A percentile compares a stretch with the other conserved stretches of the same genome.
Evolutionary conservation across 2,797 vertebrate genomes (phyloP).

Genomic region (Enteromius argenteus): DNA sequence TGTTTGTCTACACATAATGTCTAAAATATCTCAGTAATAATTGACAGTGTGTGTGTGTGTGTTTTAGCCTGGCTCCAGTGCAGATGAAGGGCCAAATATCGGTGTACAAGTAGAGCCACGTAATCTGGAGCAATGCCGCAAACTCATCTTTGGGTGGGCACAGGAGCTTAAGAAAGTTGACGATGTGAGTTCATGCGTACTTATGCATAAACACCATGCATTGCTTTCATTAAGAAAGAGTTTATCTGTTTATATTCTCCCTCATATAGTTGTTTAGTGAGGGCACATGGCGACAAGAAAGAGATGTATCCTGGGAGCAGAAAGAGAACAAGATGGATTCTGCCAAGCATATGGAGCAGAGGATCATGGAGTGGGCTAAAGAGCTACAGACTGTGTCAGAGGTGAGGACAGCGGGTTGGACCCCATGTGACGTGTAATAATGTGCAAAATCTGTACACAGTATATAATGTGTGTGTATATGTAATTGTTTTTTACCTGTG

Average conservation of each 20-base stretch:
- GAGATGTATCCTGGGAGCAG: slow-evolving; percentile 3
- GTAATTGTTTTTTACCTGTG: neutral
- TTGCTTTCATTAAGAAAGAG: neutral
- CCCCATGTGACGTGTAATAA: neutral
- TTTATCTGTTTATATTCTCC: slow-evolving; percentile 3
- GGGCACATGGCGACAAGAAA: slow-evolving; percentile 24
- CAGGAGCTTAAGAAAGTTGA: slow-evolving; percentile 59
- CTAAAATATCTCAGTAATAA: neutral
- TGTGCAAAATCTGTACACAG: neutral
- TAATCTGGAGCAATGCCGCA: slow-evolving; percentile 58
- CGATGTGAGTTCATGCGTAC: slow-evolving; percentile 12
- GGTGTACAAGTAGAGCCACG: slow-evolving; percentile 3
- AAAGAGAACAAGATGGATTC: slow-evolving; percentile 32
- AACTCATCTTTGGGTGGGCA: slow-evolving; percentile 63
- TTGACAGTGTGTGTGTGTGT: slow-evolving; percentile 14
- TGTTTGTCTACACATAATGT: neutral
- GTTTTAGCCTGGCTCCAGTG: slow-evolving; percentile 37
- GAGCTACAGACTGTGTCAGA: slow-evolving; percentile 62
- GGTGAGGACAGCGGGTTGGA: slow-evolving; percentile 43
- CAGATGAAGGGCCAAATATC: neutral
- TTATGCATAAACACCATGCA: neutral
- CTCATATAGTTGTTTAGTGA: slow-evolving; percentile 50
- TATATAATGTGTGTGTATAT: slow-evolving; percentile 9
- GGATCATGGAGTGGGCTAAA: slow-evolving; percentile 64
- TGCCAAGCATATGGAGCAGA: slow-evolving; percentile 41